Evolutionary conservation across 1,140 invertebrate species (phyloP).

Genomic region (Lucilia sericata): DNA sequence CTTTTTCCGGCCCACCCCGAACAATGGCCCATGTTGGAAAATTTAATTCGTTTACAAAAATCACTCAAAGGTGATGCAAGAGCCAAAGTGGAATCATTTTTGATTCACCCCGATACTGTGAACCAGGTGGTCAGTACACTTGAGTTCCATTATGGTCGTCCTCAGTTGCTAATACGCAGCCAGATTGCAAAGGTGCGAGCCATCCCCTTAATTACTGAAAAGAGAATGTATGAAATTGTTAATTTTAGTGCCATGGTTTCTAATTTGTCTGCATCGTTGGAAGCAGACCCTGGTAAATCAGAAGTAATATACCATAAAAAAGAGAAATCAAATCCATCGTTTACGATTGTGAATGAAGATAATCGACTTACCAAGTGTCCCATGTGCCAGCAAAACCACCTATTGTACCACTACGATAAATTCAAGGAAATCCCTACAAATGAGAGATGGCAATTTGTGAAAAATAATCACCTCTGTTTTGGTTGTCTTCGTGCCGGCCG

Average conservation of each 20-base stretch:
- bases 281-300: not conserved
- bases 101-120: constrained; percentile 30
- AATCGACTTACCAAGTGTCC: not conserved
- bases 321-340: constrained; percentile 13
- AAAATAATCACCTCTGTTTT: constrained; percentile 35
- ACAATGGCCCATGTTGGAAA: not conserved
- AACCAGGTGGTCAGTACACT: constrained; percentile 17
- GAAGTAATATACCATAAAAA: not conserved
- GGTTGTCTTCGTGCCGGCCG: constrained; percentile 20
- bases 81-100: constrained; percentile 21
- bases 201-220: constrained; percentile 26
- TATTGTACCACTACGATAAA: constrained; percentile 6
- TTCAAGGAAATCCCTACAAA: not conserved
- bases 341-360: not conserved
- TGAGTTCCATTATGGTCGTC: not conserved
- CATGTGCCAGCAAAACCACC: not conserved
- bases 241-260: constrained; percentile 36
- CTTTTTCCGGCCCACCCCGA: too few species aligned
- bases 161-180: too few species aligned
- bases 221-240: constrained; percentile 32
- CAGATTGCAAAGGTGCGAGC: constrained; percentile 22
- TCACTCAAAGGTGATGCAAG: constrained; percentile 13
- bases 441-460: constrained; percentile 39
- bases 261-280: constrained; percentile 24
- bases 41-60: not conserved